Evolutionary conservation across 2,113 vertebrate genomes (phyloP).

Genomic region (Phalacrocorax carbo): DNA sequence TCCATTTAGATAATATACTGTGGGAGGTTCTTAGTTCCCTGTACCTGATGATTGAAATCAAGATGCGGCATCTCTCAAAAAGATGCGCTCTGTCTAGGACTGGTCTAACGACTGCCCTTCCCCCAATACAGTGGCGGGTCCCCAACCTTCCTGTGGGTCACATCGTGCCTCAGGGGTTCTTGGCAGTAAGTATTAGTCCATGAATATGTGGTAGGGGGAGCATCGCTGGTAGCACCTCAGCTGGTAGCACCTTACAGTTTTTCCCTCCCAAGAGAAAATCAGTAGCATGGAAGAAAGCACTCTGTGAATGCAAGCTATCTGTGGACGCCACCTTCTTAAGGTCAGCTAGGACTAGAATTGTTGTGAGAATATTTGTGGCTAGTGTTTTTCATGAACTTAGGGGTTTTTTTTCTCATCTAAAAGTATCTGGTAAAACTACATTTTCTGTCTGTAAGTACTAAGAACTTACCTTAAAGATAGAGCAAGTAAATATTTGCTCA

Average conservation of each 20-base stretch:
- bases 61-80: neutral
- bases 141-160: neutral
- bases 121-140: rapidly evolving
- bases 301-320: neutral
- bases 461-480: neutral
- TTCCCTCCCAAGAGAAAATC: neutral
- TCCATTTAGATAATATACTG: neutral
- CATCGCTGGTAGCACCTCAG: neutral
- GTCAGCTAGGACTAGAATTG: neutral
- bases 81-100: neutral
- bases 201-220: neutral
- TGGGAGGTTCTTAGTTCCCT: neutral
- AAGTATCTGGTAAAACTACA: neutral
- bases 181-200: neutral
- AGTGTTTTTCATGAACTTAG: neutral
- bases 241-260: neutral
- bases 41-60: neutral
- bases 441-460: neutral
- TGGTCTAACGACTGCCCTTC: neutral
- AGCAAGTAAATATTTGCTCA: neutral
- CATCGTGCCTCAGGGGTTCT: neutral
- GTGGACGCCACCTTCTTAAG: neutral
- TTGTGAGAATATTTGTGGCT: neutral
- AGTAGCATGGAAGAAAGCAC: neutral
- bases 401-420: neutral